Evolutionary conservation across 2,888 invertebrate species (phyloP).

Genomic region (Drosophila prolongata): DNA sequence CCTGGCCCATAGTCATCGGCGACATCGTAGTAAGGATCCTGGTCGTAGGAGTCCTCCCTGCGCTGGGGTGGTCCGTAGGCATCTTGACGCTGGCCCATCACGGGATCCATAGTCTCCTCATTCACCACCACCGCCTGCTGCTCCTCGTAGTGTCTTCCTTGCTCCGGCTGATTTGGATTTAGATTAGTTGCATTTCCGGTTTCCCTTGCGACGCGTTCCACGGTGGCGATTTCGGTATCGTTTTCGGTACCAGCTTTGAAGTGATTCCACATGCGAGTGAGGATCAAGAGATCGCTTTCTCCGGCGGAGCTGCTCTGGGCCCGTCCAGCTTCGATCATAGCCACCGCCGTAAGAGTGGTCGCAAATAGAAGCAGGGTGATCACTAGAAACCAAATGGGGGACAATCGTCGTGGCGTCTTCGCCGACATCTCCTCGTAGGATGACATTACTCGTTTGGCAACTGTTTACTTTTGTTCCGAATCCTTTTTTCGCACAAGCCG

Average conservation of each 20-base stretch:
- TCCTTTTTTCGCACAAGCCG: slow-evolving; percentile 27
- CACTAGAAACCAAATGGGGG: slow-evolving; percentile 57
- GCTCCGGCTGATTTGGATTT: neutral
- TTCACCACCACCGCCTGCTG: slow-evolving; percentile 67
- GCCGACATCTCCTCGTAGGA: slow-evolving; percentile 60
- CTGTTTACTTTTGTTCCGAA: slow-evolving; percentile 1
- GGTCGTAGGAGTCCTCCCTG: slow-evolving; percentile 51
- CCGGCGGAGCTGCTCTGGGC: slow-evolving; percentile 11
- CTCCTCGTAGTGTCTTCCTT: slow-evolving; percentile 62
- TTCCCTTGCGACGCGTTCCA: slow-evolving; percentile 61
- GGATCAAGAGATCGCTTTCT: slow-evolving; percentile 46
- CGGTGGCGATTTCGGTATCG: slow-evolving; percentile 53
- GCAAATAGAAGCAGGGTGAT: slow-evolving; percentile 52
- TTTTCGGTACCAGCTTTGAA: slow-evolving; percentile 30
- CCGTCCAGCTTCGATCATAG: slow-evolving; percentile 50
- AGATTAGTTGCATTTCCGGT: slow-evolving; percentile 39
- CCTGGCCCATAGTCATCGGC: slow-evolving; percentile 53
- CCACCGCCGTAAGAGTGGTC: slow-evolving; percentile 50
- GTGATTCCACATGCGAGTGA: slow-evolving; percentile 60
- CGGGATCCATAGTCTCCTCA: slow-evolving; percentile 48
- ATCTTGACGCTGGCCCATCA: slow-evolving; percentile 46
- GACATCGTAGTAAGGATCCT: slow-evolving; percentile 54
- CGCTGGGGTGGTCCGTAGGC: slow-evolving; percentile 46
- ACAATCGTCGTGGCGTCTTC: slow-evolving; percentile 43
- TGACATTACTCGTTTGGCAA: slow-evolving; percentile 45